Evolutionary conservation across 2,113 vertebrate genomes (phyloP), one percentile per base, ranked within the genome.

Genomic region (Anguilla japonica): DNA sequence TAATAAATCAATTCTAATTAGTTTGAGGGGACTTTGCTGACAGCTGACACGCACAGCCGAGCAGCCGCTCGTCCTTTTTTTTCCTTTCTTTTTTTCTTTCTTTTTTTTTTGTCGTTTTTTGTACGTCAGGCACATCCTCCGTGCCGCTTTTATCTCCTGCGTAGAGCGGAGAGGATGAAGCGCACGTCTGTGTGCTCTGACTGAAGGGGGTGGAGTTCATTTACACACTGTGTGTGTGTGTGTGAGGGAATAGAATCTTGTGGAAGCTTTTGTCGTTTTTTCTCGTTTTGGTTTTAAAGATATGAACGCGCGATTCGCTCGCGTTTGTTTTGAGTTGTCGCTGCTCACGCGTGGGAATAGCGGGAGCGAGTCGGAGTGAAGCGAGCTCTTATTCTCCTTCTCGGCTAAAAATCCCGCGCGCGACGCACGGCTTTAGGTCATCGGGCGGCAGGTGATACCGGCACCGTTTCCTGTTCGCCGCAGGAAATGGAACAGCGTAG

Each of bases 1-100:
- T 99, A 97, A 96, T 97, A 97, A 98, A 98, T 98, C 98, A 97
- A 98, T 99, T 99, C 96, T 98, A 99, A 99, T 99, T 99, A 99
- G 97, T 96, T 96, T 94, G 94, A 95, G 96, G 91, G 79, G 46
- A 93, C 92, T 92, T 91, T 93, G 93, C 92, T 94, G 91, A 91
- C 91, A 93, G 94, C 93, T 67, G 94, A 95, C 96, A 94, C 96
- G 96, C 94, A 88, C 93, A 91, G 90, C 92, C 88, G 82, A 93
- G 91, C 91, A 85, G 88, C 2, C 9, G 87, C 89, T 83, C 79
- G 84, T 81, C 84, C 85, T 85, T 90, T 63, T 89, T 89, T 85
- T 86, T n/a, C n/a, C 84, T 88, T 89, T 91, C 93, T 90, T 90
- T 83, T 57, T 40, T 93, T 89, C 90, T 88, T 88, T 91, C 94